Evolutionary conservation across 2,113 vertebrate genomes (phyloP).

Genomic region (Periophthalmus modestus): DNA sequence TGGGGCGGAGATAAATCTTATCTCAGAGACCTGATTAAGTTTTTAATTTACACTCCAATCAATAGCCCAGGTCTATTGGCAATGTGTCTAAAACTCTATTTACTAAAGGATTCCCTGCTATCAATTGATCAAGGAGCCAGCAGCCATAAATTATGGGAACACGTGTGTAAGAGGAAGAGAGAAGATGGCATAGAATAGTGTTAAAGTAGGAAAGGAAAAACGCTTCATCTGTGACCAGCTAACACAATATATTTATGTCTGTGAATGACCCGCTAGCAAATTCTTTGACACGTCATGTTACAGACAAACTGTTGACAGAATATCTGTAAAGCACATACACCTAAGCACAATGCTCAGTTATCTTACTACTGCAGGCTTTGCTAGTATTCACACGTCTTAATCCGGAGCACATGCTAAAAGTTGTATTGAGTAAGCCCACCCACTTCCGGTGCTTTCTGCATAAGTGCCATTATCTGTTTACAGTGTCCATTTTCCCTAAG

Average conservation of each 20-base stretch:
- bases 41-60: constrained; percentile 99
- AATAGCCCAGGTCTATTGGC: constrained; percentile 99
- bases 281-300: constrained; percentile 22
- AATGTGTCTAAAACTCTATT: constrained; percentile 99
- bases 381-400: constrained; percentile 37
- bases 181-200: constrained; percentile 22
- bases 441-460: constrained; percentile 67
- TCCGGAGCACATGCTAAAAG: constrained; percentile 37
- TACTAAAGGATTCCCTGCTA: constrained; percentile 98
- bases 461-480: constrained; percentile 71
- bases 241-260: constrained; percentile 12
- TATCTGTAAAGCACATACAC: constrained; percentile 16
- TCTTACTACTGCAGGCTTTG: constrained; percentile 17
- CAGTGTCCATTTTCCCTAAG: constrained; percentile 63
- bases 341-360: constrained; percentile 30
- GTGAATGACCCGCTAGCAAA: constrained; percentile 28
- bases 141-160: constrained; percentile 90
- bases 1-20: constrained; percentile 83
- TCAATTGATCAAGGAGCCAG: constrained; percentile 99
- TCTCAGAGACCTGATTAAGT: constrained; percentile 97
- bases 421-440: constrained; percentile 49
- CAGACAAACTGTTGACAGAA: constrained; percentile 28
- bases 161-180: constrained; percentile 42
- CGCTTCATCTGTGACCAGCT: constrained; percentile 46
- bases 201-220: constrained; percentile 35